Evolutionary conservation across 1,140 invertebrate genomes (phyloP).

Genomic region (Drosophila auraria): DNA sequence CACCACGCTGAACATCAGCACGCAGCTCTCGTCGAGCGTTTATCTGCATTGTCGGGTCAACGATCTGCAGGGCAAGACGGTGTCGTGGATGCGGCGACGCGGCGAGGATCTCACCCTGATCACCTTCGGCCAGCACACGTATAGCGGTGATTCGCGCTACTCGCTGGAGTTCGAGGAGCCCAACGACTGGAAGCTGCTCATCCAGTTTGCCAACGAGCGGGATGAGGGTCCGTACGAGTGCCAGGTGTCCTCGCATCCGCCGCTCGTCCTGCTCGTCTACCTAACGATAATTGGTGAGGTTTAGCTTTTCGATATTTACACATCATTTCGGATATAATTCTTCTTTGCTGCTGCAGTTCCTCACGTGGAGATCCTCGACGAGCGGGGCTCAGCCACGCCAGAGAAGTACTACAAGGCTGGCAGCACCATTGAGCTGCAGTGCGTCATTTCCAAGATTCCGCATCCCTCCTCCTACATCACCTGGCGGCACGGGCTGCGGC

Average conservation of each 20-base stretch:
- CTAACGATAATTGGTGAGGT: conserved; percentile 91
- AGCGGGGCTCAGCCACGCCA: conserved; percentile 90
- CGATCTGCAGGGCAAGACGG: conserved; percentile 91
- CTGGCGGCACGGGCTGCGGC: conserved; percentile 91
- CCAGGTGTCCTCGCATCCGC: conserved; percentile 92
- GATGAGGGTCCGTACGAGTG: conserved; percentile 93
- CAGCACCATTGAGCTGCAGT: conserved; percentile 93
- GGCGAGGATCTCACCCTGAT: conserved; percentile 91
- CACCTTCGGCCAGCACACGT: conserved; percentile 91
- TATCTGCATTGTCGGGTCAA: conserved; percentile 90
- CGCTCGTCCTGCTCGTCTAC: conserved; percentile 89
- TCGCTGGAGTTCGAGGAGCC: conserved; percentile 90
- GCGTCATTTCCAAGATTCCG: conserved; percentile 92
- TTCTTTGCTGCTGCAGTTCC: conserved; percentile 88
- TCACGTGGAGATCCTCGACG: conserved; percentile 93
- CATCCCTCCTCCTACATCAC: conserved; percentile 91
- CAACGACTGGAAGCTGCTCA: conserved; percentile 92
- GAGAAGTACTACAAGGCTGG: conserved; percentile 95
- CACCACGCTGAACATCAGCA: conserved; percentile 88
- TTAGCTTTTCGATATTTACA: not conserved
- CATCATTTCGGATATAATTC: not conserved
- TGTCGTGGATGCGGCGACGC: conserved; percentile 91
- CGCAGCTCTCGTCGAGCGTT: conserved; percentile 88
- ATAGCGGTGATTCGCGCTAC: conserved; percentile 92
- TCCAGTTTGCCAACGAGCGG: conserved; percentile 90